Base-by-base conservation (phyloP, 30 jellyfish, hydroid and myxozoan genomes). In the Haliclystus octoradiatus region DNA sequence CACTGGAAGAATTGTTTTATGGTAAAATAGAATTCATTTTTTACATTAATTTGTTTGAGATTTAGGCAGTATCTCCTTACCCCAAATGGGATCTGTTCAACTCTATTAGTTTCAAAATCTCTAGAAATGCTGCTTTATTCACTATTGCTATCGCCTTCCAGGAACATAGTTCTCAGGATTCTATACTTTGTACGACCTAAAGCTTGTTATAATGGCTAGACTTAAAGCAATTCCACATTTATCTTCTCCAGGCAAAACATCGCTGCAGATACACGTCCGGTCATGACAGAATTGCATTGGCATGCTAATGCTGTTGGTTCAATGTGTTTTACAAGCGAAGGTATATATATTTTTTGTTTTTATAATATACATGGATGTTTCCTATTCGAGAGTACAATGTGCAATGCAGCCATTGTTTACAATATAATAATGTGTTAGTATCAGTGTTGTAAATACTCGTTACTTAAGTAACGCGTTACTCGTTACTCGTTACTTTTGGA, bases 251-350 rank as follows among this genome's bases (percentile, higher is more conserved):
- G 92, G 92, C 65, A 70, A 5, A 46, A 64, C 50, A 61, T 79
- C 26, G 52, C 34, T 2, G 34, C 15, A 28, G 57, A 34, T 28
- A 30, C 50, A 49, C 28, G 69, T 34, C 93, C 94, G 3, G 62
- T 77, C 4, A 66, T 73, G 31, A 61, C 84, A 14, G 79, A 70
- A 28, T 53, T 89, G 31, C 98, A 89, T 74, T 89, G 98, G 98
- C 98, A 89, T 76, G 75, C 84, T 19, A 79, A 74, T 22, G 69
- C 85, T 25, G 92, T 82, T 32, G 74, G 68, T 27, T 82, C 74
- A 31, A 57, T 89, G 7, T 31, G 85, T 29, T 89, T 81, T 62
- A 75, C 92, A 5, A 52, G 68, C 71, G 93, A 81, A 67, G 98
- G 98, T 89, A 33, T 28, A 84, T 26, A 1, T 27, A n/a, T 47